Evolutionary conservation across 2,888 invertebrate genomes (phyloP).

Genomic region (Agrochola litura): DNA sequence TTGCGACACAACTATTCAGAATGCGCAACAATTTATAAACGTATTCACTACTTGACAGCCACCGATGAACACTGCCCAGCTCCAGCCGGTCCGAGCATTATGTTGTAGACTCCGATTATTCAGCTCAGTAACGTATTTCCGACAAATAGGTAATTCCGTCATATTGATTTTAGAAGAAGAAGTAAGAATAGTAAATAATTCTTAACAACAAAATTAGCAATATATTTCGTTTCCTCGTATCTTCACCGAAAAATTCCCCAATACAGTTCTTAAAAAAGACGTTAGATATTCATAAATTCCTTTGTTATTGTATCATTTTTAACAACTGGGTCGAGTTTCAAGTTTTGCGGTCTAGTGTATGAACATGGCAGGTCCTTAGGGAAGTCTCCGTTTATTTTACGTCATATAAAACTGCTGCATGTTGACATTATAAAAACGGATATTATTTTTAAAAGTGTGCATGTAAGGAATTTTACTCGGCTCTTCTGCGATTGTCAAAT

Average conservation of each 20-base stretch:
- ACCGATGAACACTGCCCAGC: too few relatives aligned
- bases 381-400: constrained; percentile 19
- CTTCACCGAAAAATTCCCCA: constrained; percentile 2
- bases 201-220: background rate
- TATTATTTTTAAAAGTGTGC: background rate
- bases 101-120: too few relatives aligned
- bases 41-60: too few relatives aligned
- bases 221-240: background rate
- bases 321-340: constrained; percentile 42
- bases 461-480: too few relatives aligned
- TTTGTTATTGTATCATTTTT: constrained; percentile 48
- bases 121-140: too few relatives aligned
- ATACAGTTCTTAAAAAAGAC: constrained; percentile 32
- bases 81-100: too few relatives aligned
- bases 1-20: too few relatives aligned
- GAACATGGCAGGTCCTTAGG: constrained; percentile 24
- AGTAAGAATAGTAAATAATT: background rate
- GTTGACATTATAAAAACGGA: background rate
- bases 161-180: too few relatives aligned
- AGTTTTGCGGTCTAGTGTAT: constrained; percentile 31
- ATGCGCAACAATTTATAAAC: too few relatives aligned
- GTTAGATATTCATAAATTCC: constrained; percentile 34
- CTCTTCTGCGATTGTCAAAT: too few relatives aligned
- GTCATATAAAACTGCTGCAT: constrained; percentile 4
- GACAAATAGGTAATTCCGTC: too few relatives aligned